Base-by-base conservation (phyloP, 2,797 vertebrate genomes). In the Syngnathus rostellatus region DNA sequence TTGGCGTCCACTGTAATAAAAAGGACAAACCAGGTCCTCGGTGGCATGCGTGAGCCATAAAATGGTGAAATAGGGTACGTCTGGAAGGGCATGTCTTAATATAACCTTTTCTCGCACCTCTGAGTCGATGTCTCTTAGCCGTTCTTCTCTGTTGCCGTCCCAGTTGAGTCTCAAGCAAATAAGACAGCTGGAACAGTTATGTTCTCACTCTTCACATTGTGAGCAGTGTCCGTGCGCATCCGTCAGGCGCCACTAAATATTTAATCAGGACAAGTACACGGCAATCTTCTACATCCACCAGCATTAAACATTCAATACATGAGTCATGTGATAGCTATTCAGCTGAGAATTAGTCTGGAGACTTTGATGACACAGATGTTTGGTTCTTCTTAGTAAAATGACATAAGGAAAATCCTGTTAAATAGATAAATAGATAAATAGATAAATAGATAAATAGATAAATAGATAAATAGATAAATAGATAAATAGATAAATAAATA, bases 261-360 rank as follows among this genome's bases (percentile, higher is more conserved):
- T 91, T 90, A 87, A 91, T 88, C 80, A 77, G 81, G 77, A 89
- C 89, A 90, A 89, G 87, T 81, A 79, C 79, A 79, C 85, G 83
- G 83, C 82, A 86, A 87, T 90, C 82, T 73, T 73, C 81, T 86
- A 90, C 88, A 89, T 85, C 85, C 81, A 88, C 83, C 65, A 41
- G 66, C 86, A 90, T 90, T 89, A 89, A 90, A 90, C 74, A 89
- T 91, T 88, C 84, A 90, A 85, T 73, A 85, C 83, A 77, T 78
- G 0, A 45, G 82, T 82, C 81, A 78, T 83, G 77, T 76, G 80
- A 88, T 83, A 83, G 81, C 81, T 66, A 84, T 75, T 83, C 82
- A 83, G 74, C 74, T 21, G 77, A 81, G 81, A 82, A 76, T 72
- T 69, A 74, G 75, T 73, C 74, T 66, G 70, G 78, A 78, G 69